Base-by-base conservation (phyloP, 2,797 vertebrate genomes). In the Onychomys torridus region DNA sequence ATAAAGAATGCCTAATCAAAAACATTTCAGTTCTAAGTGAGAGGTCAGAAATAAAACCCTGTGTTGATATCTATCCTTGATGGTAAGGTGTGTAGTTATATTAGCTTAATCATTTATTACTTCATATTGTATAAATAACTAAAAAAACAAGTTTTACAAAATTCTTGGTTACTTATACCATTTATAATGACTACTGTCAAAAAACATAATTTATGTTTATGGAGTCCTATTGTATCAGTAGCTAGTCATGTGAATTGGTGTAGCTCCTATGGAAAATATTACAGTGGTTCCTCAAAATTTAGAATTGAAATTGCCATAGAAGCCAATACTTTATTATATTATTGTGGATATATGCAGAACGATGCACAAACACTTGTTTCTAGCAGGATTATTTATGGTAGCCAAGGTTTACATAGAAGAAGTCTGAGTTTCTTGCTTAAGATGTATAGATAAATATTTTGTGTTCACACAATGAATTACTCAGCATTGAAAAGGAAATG, bases 231-330 rank as follows among this genome's bases (percentile, higher is more conserved):
- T 49, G 9, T n/a, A 83, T 6, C 43, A 5, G 0, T 79, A 90
- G 32, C 5, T 82, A 40, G 49, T 17, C 76, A 63, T 91, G 14
- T 65, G 79, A 81, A 71, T 37, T 86, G 34, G 11, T 83, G 1
- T 27, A n/a, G 16, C 11, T 19, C 40, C 40, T 34, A 46, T 55
- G 40, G 29, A 78, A 95, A 93, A 89, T 2, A 27, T 21, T 40
- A 34, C 10, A 75, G 59, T 21, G 19, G 13, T 78, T 83, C 49
- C 32, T 59, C 25, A 93, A 84, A 40, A 67, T 25, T 23, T 40
- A 81, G 85, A 91, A 85, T 9, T 76, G 37, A 94, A 86, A 83
- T 11, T 86, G 46, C 6, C 23, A 94, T 23, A 67, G 69, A 89
- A 71, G 92, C 4, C 2, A 27, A 13, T 40, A 59, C 7, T 9